Percentiles rank a stretch among this genome's conserved stretches.
phyloP scores from a whole-genome alignment of 2,888 invertebrate genomes.

The Thelaira solivaga region DNA sequence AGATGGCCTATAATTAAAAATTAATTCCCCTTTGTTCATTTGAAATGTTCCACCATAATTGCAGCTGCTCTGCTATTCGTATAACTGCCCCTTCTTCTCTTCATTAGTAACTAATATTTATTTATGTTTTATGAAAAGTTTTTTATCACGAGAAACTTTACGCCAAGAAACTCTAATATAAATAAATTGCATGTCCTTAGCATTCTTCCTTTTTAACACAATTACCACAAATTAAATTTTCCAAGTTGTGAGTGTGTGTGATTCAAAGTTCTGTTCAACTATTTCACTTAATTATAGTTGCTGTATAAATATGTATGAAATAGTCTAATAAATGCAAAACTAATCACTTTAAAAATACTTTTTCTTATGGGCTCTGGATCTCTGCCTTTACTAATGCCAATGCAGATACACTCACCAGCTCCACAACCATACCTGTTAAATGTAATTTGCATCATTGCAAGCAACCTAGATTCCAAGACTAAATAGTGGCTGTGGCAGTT shows the following conservation, averaged over 20 bases:
- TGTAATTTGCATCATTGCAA: slow-evolving; percentile 28
- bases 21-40: too few species aligned
- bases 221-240: slow-evolving; percentile 30
- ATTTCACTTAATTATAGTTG: slow-evolving; percentile 8
- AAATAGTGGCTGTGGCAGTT: not conserved
- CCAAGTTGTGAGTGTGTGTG: not conserved
- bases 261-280: not conserved
- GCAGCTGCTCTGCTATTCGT: too few species aligned
- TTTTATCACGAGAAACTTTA: not conserved
- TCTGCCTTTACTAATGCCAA: slow-evolving; percentile 4
- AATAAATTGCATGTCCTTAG: not conserved
- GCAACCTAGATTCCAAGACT: not conserved
- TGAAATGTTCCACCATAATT: too few species aligned
- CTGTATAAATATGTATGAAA: slow-evolving; percentile 16
- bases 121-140: not conserved
- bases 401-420: not conserved
- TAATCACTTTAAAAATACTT: slow-evolving; percentile 47
- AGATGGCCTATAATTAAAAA: too few species aligned
- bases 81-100: too few species aligned
- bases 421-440: not conserved
- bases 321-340: slow-evolving; percentile 45
- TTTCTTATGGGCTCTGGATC: not conserved
- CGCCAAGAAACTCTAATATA: not conserved
- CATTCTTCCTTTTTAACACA: not conserved
- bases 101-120: too few species aligned